phyloP scores from a whole-genome alignment of 1,140 invertebrate species.

The Bombus superbus region DNA sequence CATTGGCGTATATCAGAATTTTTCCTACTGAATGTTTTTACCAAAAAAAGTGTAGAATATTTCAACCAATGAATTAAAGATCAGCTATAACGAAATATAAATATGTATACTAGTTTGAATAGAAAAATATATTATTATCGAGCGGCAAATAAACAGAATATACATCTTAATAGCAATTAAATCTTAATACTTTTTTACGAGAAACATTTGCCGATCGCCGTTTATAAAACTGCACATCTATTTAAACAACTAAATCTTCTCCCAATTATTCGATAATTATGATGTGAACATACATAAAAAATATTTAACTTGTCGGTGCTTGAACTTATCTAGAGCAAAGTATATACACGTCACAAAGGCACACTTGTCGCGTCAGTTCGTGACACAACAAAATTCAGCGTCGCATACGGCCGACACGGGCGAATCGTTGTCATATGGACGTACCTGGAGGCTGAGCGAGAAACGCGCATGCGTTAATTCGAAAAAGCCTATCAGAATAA shows the following conservation, averaged over 20 bases:
- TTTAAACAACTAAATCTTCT: background rate
- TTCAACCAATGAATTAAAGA: background rate
- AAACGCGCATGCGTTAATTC: constrained; percentile 56
- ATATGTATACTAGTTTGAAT: background rate
- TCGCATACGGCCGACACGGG: background rate
- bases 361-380: constrained; percentile 34
- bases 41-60: background rate
- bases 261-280: background rate
- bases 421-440: background rate
- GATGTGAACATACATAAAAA: background rate
- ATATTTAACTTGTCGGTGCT: background rate
- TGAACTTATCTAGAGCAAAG: constrained; percentile 54
- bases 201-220: background rate
- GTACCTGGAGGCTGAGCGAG: constrained; percentile 2
- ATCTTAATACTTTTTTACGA: background rate
- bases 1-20: constrained; percentile 41
- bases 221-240: background rate
- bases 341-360: constrained; percentile 31
- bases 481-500: constrained; percentile 57
- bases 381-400: background rate
- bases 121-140: background rate
- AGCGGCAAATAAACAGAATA: background rate
- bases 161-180: background rate
- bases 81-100: background rate
- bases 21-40: background rate